Evolutionary conservation across 1,140 invertebrate species (phyloP), one percentile per base, ranked within the genome.

Genomic region (Tetramorium simillimum): DNA sequence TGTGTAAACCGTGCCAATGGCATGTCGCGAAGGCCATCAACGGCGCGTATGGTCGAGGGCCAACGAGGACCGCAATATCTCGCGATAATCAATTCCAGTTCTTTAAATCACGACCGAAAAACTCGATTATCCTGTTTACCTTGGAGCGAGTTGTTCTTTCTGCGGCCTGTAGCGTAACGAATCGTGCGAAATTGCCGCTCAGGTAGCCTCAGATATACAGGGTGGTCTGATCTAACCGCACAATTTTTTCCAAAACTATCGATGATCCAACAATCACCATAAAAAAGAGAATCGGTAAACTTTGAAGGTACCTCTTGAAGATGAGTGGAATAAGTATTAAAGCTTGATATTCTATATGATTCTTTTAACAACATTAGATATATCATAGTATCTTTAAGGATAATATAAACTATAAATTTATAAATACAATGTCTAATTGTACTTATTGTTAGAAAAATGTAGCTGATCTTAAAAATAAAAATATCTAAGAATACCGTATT

Each of bases 61-160:
- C 67, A 82, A 82, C 67, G 80, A 82, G 80, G 69, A 84, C 80
- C 69, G 80, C 70, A 84, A 84, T 84, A 84, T 84, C 69, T 84
- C 80, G 80, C 80, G 80, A 84, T 84, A 84, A 84, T 84, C 80
- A 84, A 84, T 84, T 84, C 80, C 80, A 84, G 80, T 84, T 84
- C 80, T 76, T 86, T 82, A 82, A 86, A 86, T 86, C 85, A 82
- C 78, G 69, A 86, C 78, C 78, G 63, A 82, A 82, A 86, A 86
- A 86, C 78, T 86, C 65, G 78, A 86, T 86, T 86, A 86, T 82
- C 85, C 78, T 70, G 85, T 82, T 86, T 86, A 86, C 85, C 85
- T 86, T 86, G 85, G 69, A 86, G 85, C 85, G 78, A 82, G 58
- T 28, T 60, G 77, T 86, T 67, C 69, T 81, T 58, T 81, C 60